Percentiles rank a stretch among this genome's conserved stretches.
phyloP scores from a whole-genome alignment of 2,888 invertebrate genomes.

The Kuschelorhynchus macadamiae region DNA sequence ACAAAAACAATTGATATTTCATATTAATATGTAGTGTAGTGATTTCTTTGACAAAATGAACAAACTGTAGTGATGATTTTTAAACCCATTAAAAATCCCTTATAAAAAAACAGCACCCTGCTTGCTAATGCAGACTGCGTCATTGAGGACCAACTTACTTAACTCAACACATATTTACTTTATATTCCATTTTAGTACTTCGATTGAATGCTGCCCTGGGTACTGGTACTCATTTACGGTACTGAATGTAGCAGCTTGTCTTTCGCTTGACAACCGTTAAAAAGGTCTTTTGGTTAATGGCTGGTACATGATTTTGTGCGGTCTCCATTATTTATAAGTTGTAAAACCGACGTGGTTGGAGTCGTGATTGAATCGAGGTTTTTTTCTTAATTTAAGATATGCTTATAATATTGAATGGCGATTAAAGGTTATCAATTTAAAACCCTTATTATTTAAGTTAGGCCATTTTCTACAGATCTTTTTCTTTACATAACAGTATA shows the following conservation, averaged over 20 bases:
- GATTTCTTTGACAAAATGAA: too few species aligned
- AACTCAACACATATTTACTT: conserved; percentile 22
- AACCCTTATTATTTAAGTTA: too few species aligned
- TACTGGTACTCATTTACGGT: conserved; percentile 36
- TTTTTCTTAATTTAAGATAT: background rate
- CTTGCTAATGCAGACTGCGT: too few species aligned
- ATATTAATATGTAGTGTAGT: too few species aligned
- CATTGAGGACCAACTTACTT: background rate
- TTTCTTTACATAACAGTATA: too few species aligned
- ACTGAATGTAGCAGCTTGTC: conserved; percentile 38
- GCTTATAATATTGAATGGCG: too few species aligned
- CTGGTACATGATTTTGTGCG: conserved; percentile 31
- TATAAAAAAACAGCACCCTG: too few species aligned
- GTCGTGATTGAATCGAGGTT: conserved; percentile 1
- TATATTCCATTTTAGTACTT: conserved; percentile 20
- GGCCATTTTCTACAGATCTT: too few species aligned
- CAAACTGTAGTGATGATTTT: too few species aligned
- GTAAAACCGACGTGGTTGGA: conserved; percentile 15
- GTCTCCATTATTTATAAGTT: conserved; percentile 29
- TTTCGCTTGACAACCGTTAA: conserved; percentile 40
- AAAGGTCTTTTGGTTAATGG: conserved; percentile 40
- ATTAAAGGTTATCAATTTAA: too few species aligned
- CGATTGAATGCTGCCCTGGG: conserved; percentile 23
- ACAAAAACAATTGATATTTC: too few species aligned
- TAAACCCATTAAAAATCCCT: too few species aligned